Conservation (phyloP, 1,140 invertebrate genomes). For the Bombyx mori region DNA sequence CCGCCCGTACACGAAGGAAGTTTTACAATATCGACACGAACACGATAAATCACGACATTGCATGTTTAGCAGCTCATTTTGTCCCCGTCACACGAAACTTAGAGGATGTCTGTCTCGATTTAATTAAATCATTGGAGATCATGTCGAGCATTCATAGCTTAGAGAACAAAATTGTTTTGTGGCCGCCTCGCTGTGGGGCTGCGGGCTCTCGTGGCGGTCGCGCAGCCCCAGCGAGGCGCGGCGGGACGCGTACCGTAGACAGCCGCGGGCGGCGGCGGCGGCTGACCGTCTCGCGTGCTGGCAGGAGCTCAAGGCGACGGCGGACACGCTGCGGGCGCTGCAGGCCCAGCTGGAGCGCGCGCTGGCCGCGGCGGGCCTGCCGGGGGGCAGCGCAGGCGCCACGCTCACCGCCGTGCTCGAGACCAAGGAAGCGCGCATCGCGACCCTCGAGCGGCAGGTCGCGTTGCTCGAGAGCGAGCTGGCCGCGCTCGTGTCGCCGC, state of each 20-base stretch:
- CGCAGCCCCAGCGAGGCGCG: conserved; percentile 44
- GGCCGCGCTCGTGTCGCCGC: conserved; percentile 74
- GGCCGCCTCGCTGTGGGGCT: conserved; percentile 49
- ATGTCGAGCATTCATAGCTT: conserved; percentile 50
- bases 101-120: conserved; percentile 59
- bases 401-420: conserved; percentile 84
- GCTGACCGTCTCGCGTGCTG: conserved; percentile 54
- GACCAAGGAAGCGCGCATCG: conserved; percentile 88
- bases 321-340: conserved; percentile 84
- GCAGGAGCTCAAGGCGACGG: conserved; percentile 86
- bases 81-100: conserved; percentile 63
- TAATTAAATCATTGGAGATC: conserved; percentile 49
- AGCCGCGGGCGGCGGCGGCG: conserved; percentile 38
- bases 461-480: conserved; percentile 80
- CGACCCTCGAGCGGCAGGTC: conserved; percentile 87
- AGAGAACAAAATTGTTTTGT: conserved; percentile 45
- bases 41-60: conserved; percentile 60
- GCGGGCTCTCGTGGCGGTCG: conserved; percentile 27
- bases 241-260: conserved; percentile 27
- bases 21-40: conserved; percentile 34
- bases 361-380: conserved; percentile 75
- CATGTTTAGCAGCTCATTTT: conserved; percentile 65
- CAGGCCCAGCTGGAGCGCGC: conserved; percentile 83
- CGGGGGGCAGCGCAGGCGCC: conserved; percentile 76
- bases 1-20: conserved; percentile 36